Evolutionary conservation across 2,113 vertebrate genomes (phyloP), one percentile per base, ranked within the genome.

Genomic region (Zootoca vivipara): DNA sequence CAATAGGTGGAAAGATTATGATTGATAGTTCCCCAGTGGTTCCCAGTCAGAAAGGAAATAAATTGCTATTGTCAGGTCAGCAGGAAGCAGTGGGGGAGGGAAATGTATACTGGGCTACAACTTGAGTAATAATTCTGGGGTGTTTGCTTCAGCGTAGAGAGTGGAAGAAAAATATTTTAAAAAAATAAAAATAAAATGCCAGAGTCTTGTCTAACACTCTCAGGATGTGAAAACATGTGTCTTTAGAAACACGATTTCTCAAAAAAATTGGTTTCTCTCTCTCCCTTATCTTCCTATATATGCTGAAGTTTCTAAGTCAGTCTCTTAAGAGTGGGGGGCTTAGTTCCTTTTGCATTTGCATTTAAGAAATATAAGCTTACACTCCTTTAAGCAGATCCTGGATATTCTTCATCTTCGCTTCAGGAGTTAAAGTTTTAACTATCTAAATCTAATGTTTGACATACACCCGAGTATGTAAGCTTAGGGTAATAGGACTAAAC

Each of bases 1-100:
- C 97, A 94, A 97, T 98, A 97, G 85, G 87, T 90, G 93, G 93
- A 87, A 94, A 95, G 92, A 94, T 95, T 96, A 96, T 96, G 96
- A 97, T 93, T 97, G 97, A 96, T 96, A 90, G 92, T 96, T 96
- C 95, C 93, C 94, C 93, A 94, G 95, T 69, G 95, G 95, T 95
- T 92, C 92, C 90, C 91, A 93, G 94, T 92, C 89, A 85, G 87
- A 91, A 91, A 90, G 94, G 95, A 96, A 95, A 96, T 95, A 93
- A 82, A 94, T 91, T 93, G 89, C 64, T 92, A 74, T 84, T 91
- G 91, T 94, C 89, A 91, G 78, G 93, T 93, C 93, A 92, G n/a
- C 89, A 93, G 82, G 89, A 90, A 90, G 88, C 91, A 67, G 40
- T 15, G 40, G 13, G 64, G 79, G 75, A 83, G 91, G 82, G 89